Base-by-base conservation (phyloP, 2,888 invertebrate species). In the Andrena camellia region DNA sequence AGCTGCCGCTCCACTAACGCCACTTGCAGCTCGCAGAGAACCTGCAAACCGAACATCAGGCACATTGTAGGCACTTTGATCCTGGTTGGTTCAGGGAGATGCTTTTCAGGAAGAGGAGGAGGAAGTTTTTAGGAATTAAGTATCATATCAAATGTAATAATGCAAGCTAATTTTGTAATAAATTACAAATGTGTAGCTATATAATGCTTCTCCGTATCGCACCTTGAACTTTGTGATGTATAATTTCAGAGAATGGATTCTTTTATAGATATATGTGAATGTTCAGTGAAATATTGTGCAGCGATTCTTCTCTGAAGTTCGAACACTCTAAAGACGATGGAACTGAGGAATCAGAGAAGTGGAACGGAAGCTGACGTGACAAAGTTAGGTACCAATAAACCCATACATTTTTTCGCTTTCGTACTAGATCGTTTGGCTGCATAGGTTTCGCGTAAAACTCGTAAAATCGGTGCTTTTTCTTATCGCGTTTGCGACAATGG, bases 1-100 rank as follows among this genome's bases (percentile, higher is more conserved):
- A 93, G 90, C 2, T 90, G 91, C 4, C 93, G 93, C 73, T 94
- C 94, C 6, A 95, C 94, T 91, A 95, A 79, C 86, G 95, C 95
- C 92, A 96, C 95, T 93, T 96, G 96, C 71, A 97, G 95, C 92
- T 96, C 96, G 92, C 97, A 97, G 68, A 97, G 95, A 2, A 97
- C 95, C 94, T 95, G 94, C 13, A 89, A 91, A 77, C 35, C n/a
- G 7, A 70, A 8, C 33, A 64, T 33, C 33, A 17, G 8, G 0
- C 3, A 20, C n/a, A 20, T 77, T 74, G 59, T 0, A 42, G 42
- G 17, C 42, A 20, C 7, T 17, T 17, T 52, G 1, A 13, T 7
- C 17, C 13, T 57, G 20, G 17, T n/a, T 29, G 5, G 1, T 48
- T 48, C 31, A 20, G n/a, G 54, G 17, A 42, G 4, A 17, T 42